Base-by-base conservation (phyloP, 2,113 vertebrate species). In the Campylomormyrus numenius region DNA sequence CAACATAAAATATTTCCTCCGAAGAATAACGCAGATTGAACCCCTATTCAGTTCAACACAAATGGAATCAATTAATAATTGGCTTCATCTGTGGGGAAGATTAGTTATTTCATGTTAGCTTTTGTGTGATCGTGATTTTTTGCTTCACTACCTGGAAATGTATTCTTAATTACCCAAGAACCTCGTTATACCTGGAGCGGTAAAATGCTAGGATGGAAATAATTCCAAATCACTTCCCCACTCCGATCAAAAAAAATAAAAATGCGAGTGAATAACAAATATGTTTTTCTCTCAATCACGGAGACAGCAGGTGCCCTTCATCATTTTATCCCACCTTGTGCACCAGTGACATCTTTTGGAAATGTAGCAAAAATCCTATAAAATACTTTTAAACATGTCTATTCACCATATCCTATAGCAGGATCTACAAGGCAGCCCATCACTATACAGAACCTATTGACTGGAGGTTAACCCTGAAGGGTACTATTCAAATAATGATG, bases 21-120 rank as follows among this genome's bases (percentile, higher is more conserved):
- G 83, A 90, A 87, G 49, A 88, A 87, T 89, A 89, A 92, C 87
- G 90, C 90, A 88, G 91, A 88, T 91, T 92, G 88, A 89, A 70
- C 66, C 48, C 89, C 87, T 70, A 91, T 92, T 92, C 91, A 90
- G 88, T 56, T 53, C 58, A 27, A 77, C 90, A 92, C 70, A 93
- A 92, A 93, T 91, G 90, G 80, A 91, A 91, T 56, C 42, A 90
- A 91, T 91, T 93, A 92, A 92, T 91, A 92, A 90, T 70, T 85
- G 74, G 70, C 86, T 89, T 85, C 88, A 91, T 92, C 88, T 91
- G 52, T 85, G 48, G 74, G 88, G 21, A 90, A 90, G 87, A 91
- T 91, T 91, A 88, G 91, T 92, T 92, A 92, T 93, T 92, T 85
- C 84, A 89, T 62, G 84, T 80, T 90, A 48, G 77, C 90, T 92